Evolutionary conservation across 2,797 vertebrate genomes (phyloP).

Genomic region (Sebastes jordani): DNA sequence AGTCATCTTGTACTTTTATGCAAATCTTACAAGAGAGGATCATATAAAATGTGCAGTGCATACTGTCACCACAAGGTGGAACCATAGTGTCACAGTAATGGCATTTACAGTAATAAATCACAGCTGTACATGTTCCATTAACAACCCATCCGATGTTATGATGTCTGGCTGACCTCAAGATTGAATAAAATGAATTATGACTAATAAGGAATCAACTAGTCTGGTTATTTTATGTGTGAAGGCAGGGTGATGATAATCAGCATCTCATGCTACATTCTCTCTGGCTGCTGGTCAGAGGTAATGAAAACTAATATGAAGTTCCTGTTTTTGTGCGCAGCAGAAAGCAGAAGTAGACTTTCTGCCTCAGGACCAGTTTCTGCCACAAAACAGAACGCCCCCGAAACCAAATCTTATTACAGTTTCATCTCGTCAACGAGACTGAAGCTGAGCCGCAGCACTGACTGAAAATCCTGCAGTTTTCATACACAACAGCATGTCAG

Average conservation of each 20-base stretch:
- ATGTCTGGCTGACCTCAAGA: neutral
- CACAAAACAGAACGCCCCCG: conserved; percentile 35
- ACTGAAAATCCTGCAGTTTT: neutral
- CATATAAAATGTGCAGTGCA: neutral
- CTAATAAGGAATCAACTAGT: neutral
- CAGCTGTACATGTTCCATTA: neutral
- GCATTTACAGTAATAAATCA: too few species aligned
- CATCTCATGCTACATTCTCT: neutral
- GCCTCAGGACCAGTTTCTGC: conserved; percentile 38
- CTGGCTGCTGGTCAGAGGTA: neutral
- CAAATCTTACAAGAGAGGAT: accelerated
- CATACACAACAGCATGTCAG: neutral
- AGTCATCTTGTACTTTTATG: neutral
- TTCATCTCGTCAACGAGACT: neutral
- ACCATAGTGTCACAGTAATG: neutral
- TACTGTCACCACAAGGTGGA: conserved; percentile 13
- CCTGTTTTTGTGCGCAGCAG: conserved; percentile 28
- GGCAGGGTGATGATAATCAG: neutral
- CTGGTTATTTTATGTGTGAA: neutral
- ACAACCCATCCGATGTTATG: neutral
- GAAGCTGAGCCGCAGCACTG: neutral
- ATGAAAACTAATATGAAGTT: neutral
- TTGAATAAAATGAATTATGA: neutral
- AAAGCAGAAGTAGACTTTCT: conserved; percentile 56
- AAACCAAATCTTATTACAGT: conserved; percentile 35